Evolutionary conservation across 1,140 invertebrate genomes (phyloP).

Genomic region (Alviniconcha marisindica): DNA sequence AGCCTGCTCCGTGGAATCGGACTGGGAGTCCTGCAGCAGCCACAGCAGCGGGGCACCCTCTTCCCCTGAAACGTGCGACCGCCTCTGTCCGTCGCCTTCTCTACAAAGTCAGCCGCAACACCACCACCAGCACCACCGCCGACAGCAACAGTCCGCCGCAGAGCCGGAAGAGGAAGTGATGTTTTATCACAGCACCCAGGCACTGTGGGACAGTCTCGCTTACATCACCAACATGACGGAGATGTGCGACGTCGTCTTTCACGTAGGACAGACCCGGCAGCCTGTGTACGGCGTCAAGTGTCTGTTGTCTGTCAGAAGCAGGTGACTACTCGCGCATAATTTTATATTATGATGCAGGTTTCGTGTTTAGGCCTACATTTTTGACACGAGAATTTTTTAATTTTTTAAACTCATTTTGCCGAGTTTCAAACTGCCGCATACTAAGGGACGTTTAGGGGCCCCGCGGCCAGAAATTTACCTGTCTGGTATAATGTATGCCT

Average conservation of each 20-base stretch:
- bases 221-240: constrained; percentile 30
- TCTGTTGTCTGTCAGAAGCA: constrained; percentile 8
- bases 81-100: background rate
- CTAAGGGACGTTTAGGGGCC: too few species aligned
- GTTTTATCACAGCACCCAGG: constrained; percentile 5
- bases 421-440: too few species aligned
- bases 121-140: background rate
- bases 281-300: constrained; percentile 28
- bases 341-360: background rate
- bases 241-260: constrained; percentile 27
- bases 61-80: background rate
- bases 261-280: constrained; percentile 13
- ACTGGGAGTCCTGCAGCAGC: constrained; percentile 7
- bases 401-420: too few species aligned
- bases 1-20: background rate
- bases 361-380: too few species aligned
- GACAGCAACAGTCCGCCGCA: background rate
- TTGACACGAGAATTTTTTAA: too few species aligned
- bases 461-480: too few species aligned
- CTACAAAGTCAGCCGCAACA: background rate
- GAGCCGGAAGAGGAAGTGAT: constrained; percentile 11
- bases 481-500: too few species aligned
- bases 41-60: background rate
- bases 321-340: background rate
- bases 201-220: constrained; percentile 23